Base-by-base conservation (phyloP, 2,888 invertebrate genomes). In the Blera fallax region DNA sequence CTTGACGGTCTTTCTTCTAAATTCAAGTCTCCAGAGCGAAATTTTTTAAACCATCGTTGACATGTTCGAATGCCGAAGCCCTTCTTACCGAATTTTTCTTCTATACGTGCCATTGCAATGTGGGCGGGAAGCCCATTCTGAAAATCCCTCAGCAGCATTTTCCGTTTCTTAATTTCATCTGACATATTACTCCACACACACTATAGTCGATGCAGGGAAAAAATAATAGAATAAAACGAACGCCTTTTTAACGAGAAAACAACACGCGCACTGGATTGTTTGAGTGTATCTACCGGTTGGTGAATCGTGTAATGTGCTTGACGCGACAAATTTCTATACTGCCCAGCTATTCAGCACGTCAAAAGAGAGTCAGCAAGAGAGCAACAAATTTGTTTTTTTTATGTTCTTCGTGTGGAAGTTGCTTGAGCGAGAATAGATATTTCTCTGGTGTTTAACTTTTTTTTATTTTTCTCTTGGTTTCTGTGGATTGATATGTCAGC, bases 291-390 rank as follows among this genome's bases (percentile, higher is more conserved):
- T 79, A 62, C 73, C 67, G 62, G 24, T 60, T 72, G 18, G 27
- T 11, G 54, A 79, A 54, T 45, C 73, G 60, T 54, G 7, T 54
- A 14, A n/a, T 18, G n/a, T 70, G 64, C 27, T 52, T 58, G 79
- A 32, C 58, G 37, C 62, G 29, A 18, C 37, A 54, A 40, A 76
- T 18, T 32, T 37, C n/a, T 6, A 8, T 40, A 3, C 3, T 45
- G 52, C 65, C 65, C 79, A 79, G 79, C 83, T 37, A 83, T 83
- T 83, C 83, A 83, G 83, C 83, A n/a, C 18, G 10, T 4, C 18
- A 40, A 69, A 62, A 70, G 82, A 82, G 81, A 77, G 10, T 40
- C 16, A n/a, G n/a, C n/a, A 27, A 52, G 40, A 80, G 79, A 67
- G 16, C 52, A n/a, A n/a, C n/a, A n/a, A n/a, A n/a, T n/a, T n/a